These are phyloP conservation scores for Tamandua tetradactyla DNA, from an alignment of 2,797 vertebrate species.

Conservation along the genomic window DNA sequence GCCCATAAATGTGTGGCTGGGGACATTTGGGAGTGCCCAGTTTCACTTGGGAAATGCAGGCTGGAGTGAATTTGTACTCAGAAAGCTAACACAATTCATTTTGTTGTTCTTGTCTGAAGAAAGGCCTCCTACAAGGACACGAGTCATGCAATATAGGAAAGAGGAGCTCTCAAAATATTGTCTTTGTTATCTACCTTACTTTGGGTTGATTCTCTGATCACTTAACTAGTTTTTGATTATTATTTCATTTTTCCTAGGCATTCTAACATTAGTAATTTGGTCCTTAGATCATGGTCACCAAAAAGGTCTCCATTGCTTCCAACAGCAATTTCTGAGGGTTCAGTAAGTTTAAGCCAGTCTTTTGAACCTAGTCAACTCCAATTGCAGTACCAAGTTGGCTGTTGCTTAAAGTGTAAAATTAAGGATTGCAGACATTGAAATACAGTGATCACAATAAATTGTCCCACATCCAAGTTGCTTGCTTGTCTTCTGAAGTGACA, in stretches of 20 bases:
- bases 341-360: not conserved
- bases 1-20: not conserved
- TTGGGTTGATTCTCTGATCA: not conserved
- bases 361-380: not conserved
- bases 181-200: not conserved
- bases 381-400: not conserved
- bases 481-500: not conserved
- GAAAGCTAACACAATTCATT: conserved; percentile 38
- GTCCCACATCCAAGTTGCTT: not conserved
- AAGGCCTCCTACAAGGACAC: conserved; percentile 9
- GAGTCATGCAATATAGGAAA: not conserved
- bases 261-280: not conserved
- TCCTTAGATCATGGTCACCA: not conserved
- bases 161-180: not conserved
- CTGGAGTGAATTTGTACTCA: not conserved
- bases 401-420: not conserved
- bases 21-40: not conserved
- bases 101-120: not conserved
- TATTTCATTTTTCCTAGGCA: not conserved
- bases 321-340: not conserved
- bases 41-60: not conserved
- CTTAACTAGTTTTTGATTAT: not conserved
- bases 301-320: not conserved
- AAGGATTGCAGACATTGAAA: not conserved
- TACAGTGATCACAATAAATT: not conserved